A percentile compares a stretch with the other conserved stretches of the same genome.
phyloP scores from a whole-genome alignment of 2,113 vertebrate species.

The Lutjanus erythropterus region DNA sequence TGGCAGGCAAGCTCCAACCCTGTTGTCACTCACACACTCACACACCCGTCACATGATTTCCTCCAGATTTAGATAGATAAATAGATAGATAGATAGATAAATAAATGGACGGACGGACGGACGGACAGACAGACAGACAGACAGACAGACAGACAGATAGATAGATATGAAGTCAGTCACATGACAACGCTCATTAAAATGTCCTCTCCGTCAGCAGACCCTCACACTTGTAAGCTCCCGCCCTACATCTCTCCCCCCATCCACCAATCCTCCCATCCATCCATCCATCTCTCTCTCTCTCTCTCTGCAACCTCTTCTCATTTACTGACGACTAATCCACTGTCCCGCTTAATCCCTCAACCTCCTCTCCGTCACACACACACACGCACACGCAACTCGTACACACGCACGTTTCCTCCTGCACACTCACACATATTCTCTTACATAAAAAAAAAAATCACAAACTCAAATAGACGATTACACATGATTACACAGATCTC shows the following conservation, averaged over 20 bases:
- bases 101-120: background rate
- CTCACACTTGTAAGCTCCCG: slow-evolving; percentile 31
- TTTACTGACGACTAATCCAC: slow-evolving; percentile 77
- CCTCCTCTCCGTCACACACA: slow-evolving; percentile 45
- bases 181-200: slow-evolving; percentile 33
- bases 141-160: slow-evolving; percentile 5
- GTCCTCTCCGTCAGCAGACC: slow-evolving; percentile 6
- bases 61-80: too few species aligned
- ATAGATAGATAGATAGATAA: background rate
- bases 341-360: slow-evolving; percentile 73
- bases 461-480: background rate
- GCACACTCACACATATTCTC: slow-evolving; percentile 6
- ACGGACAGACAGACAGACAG: slow-evolving; percentile 7
- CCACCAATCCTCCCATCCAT: slow-evolving; percentile 24
- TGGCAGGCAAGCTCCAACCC: too few species aligned
- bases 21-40: too few species aligned
- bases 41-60: too few species aligned
- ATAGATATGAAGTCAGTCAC: background rate
- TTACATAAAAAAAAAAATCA: slow-evolving; percentile 21
- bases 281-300: slow-evolving; percentile 18
- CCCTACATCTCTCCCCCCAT: slow-evolving; percentile 28
- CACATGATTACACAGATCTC: background rate
- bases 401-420: slow-evolving; percentile 18
- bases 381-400: slow-evolving; percentile 5
- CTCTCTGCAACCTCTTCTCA: slow-evolving; percentile 60